phyloP scores from a whole-genome alignment of 2,888 invertebrate genomes.

The Sinohyriopsis cumingii region DNA sequence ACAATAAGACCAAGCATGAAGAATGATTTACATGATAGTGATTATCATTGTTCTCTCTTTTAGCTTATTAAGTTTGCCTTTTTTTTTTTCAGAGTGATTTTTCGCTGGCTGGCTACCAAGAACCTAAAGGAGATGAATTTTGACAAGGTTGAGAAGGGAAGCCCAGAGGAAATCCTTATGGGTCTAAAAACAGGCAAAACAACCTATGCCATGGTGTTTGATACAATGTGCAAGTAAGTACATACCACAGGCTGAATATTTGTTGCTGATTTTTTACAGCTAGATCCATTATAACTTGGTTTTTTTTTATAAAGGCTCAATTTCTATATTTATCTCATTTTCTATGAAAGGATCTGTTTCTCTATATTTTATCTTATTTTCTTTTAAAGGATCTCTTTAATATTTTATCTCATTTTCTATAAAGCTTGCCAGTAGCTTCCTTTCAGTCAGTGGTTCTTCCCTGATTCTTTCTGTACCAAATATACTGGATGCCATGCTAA shows the following conservation, averaged over 20 bases:
- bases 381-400: no score
- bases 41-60: background rate
- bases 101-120: constrained; percentile 72
- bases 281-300: background rate
- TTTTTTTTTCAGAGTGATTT: constrained; percentile 67
- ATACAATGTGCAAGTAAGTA: constrained; percentile 72
- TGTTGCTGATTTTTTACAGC: background rate
- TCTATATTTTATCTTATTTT: no score
- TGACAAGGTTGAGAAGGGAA: constrained; percentile 65
- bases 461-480: no score
- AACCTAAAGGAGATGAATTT: constrained; percentile 71
- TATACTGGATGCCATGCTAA: no score
- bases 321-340: no score
- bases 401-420: no score
- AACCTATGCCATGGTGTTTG: constrained; percentile 72
- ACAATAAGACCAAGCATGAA: no score
- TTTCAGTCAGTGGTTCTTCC: no score
- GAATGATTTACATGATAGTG: background rate
- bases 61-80: background rate
- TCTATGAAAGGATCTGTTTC: no score
- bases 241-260: background rate
- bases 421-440: no score
- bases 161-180: constrained; percentile 71
- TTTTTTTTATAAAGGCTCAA: background rate
- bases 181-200: constrained; percentile 70